phyloP scores from a whole-genome alignment of 1,140 invertebrate genomes.

The Muscidifurax raptorellus region DNA sequence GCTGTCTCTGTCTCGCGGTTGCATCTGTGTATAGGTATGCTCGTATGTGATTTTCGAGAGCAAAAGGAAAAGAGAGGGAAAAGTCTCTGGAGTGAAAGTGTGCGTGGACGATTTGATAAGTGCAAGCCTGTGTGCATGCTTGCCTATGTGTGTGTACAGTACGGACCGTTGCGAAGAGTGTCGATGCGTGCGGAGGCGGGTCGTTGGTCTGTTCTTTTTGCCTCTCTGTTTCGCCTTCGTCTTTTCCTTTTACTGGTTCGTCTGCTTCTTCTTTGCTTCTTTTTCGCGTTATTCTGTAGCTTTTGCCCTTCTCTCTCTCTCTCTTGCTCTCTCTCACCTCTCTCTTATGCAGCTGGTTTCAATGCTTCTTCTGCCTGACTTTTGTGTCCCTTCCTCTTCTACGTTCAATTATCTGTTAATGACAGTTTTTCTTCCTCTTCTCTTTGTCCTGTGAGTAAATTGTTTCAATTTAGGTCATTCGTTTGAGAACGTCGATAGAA shows the following conservation, averaged over 20 bases:
- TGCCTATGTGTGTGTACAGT: not conserved
- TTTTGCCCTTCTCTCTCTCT: not conserved
- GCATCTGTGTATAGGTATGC: not conserved
- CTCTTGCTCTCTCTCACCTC: no score
- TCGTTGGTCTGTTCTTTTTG: slow-evolving; percentile 47
- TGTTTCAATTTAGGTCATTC: no score
- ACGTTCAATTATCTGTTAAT: slow-evolving; percentile 1
- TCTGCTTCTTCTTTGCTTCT: not conserved
- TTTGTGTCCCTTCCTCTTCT: not conserved
- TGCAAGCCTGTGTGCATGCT: slow-evolving; percentile 24
- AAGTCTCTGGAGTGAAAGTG: slow-evolving; percentile 42
- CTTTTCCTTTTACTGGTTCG: not conserved
- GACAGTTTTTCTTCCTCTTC: not conserved
- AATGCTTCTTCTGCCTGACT: not conserved
- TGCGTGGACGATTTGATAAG: slow-evolving; percentile 41
- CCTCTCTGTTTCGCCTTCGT: not conserved
- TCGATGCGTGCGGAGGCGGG: slow-evolving; percentile 62
- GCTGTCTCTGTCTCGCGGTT: not conserved
- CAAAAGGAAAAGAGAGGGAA: slow-evolving; percentile 9
- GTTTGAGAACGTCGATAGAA: no score
- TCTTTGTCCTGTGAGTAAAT: not conserved
- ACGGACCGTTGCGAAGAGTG: slow-evolving; percentile 55
- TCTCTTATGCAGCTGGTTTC: not conserved
- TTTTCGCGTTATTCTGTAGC: not conserved
- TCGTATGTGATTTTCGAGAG: slow-evolving; percentile 34